Evolutionary conservation across 2,113 vertebrate genomes (phyloP).

Genomic region (Pteronura brasiliensis): DNA sequence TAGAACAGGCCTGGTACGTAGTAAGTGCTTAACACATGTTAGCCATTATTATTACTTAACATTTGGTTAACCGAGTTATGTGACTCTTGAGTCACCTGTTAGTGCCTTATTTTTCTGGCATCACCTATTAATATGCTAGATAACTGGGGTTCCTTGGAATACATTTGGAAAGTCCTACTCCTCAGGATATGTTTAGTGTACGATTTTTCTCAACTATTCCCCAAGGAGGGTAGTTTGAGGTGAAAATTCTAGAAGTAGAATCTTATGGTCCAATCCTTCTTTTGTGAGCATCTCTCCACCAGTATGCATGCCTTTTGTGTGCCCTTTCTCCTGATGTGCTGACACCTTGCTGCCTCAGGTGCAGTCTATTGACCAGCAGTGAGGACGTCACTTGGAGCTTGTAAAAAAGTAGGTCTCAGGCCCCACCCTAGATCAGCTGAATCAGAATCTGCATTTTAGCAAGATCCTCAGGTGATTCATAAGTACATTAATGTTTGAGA

Average conservation of each 20-base stretch:
- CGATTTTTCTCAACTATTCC: background rate
- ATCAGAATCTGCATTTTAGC: background rate
- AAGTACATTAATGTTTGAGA: background rate
- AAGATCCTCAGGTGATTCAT: background rate
- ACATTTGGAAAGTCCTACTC: background rate
- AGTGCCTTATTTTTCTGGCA: background rate
- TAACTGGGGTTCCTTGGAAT: background rate
- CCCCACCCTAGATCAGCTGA: background rate
- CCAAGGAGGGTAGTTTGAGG: background rate
- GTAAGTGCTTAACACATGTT: background rate
- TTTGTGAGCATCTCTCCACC: background rate
- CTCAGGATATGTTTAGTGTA: background rate
- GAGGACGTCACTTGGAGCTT: background rate
- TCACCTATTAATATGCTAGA: background rate
- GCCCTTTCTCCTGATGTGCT: background rate
- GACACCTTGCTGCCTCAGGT: background rate
- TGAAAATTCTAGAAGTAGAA: background rate
- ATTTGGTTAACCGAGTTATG: background rate
- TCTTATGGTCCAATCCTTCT: background rate
- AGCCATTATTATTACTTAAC: background rate
- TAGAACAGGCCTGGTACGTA: background rate
- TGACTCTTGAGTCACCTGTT: background rate
- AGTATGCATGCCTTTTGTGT: background rate
- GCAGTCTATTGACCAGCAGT: background rate
- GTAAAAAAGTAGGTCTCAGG: background rate